These are phyloP conservation scores for Oncorhynchus tshawytscha DNA, from an alignment of 2,113 vertebrate genomes.

Conservation along the genomic window DNA sequence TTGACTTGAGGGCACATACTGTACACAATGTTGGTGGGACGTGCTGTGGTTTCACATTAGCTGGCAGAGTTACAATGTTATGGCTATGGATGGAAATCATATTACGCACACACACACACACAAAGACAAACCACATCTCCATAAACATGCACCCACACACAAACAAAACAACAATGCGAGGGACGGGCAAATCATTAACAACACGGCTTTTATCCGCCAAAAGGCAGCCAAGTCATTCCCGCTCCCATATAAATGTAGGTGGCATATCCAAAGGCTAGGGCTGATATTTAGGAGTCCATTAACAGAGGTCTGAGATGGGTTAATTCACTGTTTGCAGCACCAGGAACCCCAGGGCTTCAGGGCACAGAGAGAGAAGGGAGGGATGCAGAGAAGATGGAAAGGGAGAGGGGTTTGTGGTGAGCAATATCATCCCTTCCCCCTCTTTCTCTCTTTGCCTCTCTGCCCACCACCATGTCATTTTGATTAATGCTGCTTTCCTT, in stretches of 20 bases:
- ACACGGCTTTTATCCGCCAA: conserved; percentile 39
- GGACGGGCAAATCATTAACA: conserved; percentile 48
- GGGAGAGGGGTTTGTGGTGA: conserved; percentile 42
- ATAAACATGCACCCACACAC: conserved; percentile 31
- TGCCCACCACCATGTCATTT: conserved; percentile 51
- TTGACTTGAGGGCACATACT: background rate
- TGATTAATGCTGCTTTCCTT: conserved; percentile 73
- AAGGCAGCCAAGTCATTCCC: conserved; percentile 57
- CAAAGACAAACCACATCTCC: conserved; percentile 29
- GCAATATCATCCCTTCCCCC: conserved; percentile 9
- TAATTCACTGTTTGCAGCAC: conserved; percentile 64
- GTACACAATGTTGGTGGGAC: background rate
- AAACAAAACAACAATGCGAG: conserved; percentile 25
- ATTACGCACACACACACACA: conserved; percentile 9
- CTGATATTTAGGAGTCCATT: conserved; percentile 76
- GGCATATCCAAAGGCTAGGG: conserved; percentile 60
- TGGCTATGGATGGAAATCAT: conserved; percentile 6
- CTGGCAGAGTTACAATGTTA: background rate
- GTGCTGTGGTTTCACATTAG: conserved; percentile 24
- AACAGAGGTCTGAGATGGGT: conserved; percentile 63
- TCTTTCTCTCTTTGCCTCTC: conserved; percentile 57
- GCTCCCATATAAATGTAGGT: conserved; percentile 62
- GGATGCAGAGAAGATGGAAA: conserved; percentile 6
- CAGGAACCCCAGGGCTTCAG: conserved; percentile 34
- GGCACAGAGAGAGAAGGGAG: conserved; percentile 22